phyloP scores from a whole-genome alignment of 2,797 vertebrate species.

The Myotis myotis region DNA sequence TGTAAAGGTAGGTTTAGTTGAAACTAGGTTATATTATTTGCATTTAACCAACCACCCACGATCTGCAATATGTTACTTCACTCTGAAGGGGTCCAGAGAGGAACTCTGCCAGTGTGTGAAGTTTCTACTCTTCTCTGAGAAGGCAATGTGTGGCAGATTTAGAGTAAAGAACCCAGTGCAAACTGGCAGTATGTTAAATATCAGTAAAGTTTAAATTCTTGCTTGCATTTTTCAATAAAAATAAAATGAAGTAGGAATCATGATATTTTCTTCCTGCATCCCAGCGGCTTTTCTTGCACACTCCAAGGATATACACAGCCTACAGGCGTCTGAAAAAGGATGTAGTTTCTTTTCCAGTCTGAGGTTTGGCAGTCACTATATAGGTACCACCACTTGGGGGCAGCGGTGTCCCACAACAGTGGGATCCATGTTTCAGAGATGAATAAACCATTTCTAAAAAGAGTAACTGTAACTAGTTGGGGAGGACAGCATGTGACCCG shows the following conservation, averaged over 20 bases:
- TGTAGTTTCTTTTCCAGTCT: background rate
- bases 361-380: background rate
- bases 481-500: background rate
- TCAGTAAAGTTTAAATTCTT: background rate
- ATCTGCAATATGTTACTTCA: background rate
- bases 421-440: background rate
- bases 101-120: background rate
- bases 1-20: background rate
- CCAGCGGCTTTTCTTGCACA: background rate
- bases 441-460: background rate
- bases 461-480: background rate
- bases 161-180: background rate
- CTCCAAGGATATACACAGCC: background rate
- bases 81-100: background rate
- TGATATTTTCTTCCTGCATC: background rate
- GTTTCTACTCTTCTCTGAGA: background rate
- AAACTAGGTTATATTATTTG: background rate
- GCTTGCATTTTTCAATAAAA: background rate
- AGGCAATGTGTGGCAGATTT: background rate
- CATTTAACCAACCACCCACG: background rate
- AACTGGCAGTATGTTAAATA: background rate
- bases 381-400: conserved; percentile 18
- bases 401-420: background rate
- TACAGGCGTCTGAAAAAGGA: background rate
- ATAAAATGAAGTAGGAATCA: background rate